A percentile compares a stretch with the other conserved stretches of the same genome.
These are phyloP conservation scores for Cyclopterus lumpus DNA, from an alignment of 2,797 vertebrate species.

Conservation along the genomic window DNA sequence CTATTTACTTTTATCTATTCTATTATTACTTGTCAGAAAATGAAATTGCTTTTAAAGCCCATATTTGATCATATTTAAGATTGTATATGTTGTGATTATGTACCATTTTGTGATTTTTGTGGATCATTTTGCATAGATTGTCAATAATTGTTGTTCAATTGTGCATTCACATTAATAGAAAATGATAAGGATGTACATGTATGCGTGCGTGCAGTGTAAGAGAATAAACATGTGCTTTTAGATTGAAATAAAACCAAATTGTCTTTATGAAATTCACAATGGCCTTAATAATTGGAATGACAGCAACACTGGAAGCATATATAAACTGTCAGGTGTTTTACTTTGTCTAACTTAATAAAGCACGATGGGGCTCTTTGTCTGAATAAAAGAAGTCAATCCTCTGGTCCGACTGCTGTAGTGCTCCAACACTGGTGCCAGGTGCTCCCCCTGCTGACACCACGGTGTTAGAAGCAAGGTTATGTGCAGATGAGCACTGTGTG, in stretches of 20 bases:
- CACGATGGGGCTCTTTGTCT: slow-evolving; percentile 45
- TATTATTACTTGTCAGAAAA: background rate
- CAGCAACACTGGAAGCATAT: background rate
- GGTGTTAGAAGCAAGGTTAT: slow-evolving; percentile 23
- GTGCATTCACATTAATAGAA: background rate
- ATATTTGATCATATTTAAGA: background rate
- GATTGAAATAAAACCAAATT: background rate
- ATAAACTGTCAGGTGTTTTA: slow-evolving; percentile 23
- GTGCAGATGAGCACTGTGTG: slow-evolving; percentile 37
- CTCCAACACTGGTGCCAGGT: slow-evolving; percentile 37
- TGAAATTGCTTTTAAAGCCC: background rate
- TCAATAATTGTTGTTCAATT: background rate
- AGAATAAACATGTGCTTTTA: background rate
- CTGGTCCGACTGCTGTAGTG: slow-evolving; percentile 44
- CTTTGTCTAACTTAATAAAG: slow-evolving; percentile 48
- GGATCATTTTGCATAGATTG: background rate
- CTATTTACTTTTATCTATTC: too few relatives aligned
- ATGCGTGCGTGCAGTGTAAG: background rate
- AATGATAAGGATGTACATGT: background rate
- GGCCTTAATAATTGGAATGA: background rate
- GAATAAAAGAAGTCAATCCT: slow-evolving; percentile 59
- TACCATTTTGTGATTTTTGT: background rate
- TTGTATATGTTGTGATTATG: background rate
- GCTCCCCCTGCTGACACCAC: slow-evolving; percentile 74
- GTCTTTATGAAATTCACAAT: background rate